phyloP scores from a whole-genome alignment of 2,113 vertebrate genomes.

The Barbus barbus region DNA sequence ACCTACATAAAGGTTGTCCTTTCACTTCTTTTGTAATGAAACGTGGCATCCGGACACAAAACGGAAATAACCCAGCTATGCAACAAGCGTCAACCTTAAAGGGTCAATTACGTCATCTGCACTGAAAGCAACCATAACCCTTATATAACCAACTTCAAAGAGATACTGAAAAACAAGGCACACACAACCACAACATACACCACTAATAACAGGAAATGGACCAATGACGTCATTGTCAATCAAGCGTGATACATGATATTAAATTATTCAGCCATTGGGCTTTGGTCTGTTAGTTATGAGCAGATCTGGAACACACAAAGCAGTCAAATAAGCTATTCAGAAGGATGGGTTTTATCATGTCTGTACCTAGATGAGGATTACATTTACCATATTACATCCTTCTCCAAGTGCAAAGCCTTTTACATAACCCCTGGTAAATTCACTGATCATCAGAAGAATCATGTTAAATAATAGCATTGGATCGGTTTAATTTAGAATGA shows the following conservation, averaged over 20 bases:
- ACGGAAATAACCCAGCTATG: constrained; percentile 45
- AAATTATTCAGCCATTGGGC: constrained; percentile 65
- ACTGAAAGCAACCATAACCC: constrained; percentile 22
- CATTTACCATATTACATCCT: background rate
- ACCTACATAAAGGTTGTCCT: background rate
- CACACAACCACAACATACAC: constrained; percentile 8
- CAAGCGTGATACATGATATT: constrained; percentile 53
- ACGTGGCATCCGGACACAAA: constrained; percentile 24
- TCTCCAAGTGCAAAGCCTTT: constrained; percentile 28
- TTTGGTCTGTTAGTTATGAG: constrained; percentile 51
- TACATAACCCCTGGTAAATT: background rate
- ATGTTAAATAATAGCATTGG: background rate
- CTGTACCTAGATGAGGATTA: background rate
- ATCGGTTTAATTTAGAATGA: background rate
- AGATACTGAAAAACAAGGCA: constrained; percentile 20
- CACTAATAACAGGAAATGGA: constrained; percentile 52
- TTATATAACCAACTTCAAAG: constrained; percentile 63
- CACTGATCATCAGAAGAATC: background rate
- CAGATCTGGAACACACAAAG: background rate
- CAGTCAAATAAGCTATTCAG: background rate
- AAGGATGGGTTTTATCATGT: constrained; percentile 6
- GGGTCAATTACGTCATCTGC: constrained; percentile 62
- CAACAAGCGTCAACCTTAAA: constrained; percentile 39
- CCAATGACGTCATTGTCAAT: constrained; percentile 54
- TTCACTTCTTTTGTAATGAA: constrained; percentile 37